Conservation (phyloP, 2,797 vertebrate genomes). For the Mastacembelus armatus region DNA sequence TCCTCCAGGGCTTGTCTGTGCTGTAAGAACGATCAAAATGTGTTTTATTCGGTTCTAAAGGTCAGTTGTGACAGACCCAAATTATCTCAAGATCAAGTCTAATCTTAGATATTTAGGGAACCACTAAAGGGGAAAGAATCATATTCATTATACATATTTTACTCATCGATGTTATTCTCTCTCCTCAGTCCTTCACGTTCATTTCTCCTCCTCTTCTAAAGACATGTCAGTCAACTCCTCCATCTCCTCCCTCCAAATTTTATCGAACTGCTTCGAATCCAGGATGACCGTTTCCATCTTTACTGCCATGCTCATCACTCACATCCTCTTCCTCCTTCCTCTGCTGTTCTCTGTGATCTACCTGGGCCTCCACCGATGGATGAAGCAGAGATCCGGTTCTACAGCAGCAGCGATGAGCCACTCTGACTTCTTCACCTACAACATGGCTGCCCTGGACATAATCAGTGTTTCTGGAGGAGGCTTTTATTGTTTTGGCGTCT, state of each 20-base stretch:
- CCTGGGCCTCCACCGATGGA: not conserved
- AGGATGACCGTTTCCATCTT: not conserved
- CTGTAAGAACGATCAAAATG: too few species aligned
- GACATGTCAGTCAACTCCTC: not conserved
- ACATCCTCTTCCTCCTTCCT: not conserved
- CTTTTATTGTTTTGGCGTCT: not conserved
- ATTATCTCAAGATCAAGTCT: too few species aligned
- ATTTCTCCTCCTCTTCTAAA: not conserved
- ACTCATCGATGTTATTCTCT: too few species aligned
- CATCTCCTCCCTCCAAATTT: not conserved
- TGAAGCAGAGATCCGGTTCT: not conserved
- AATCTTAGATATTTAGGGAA: too few species aligned
- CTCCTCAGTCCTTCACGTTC: too few species aligned
- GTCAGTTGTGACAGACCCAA: too few species aligned
- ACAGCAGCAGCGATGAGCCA: not conserved
- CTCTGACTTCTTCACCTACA: slow-evolving; percentile 27
- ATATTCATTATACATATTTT: too few species aligned
- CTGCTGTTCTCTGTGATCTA: not conserved
- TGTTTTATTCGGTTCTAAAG: too few species aligned
- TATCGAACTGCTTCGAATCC: not conserved
- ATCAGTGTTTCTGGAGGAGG: not conserved
- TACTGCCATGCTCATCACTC: not conserved
- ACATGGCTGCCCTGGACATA: slow-evolving; percentile 15
- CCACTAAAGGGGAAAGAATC: too few species aligned
- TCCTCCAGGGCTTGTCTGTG: too few species aligned